phyloP scores from a whole-genome alignment of 2,888 invertebrate genomes.

The Mylabris sibirica region DNA sequence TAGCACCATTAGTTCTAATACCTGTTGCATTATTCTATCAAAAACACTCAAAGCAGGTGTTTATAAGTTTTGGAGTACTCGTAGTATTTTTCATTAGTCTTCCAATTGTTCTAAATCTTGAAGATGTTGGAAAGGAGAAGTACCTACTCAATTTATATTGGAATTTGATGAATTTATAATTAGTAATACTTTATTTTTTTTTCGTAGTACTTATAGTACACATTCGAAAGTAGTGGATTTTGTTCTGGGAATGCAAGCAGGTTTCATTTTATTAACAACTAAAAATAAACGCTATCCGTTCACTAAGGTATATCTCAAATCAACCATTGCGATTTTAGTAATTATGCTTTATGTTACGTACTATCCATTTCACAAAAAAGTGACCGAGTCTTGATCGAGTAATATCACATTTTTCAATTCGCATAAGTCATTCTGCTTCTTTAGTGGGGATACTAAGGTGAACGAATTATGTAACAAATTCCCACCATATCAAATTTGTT shows the following conservation, averaged over 20 bases:
- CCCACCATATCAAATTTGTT: too few relatives aligned
- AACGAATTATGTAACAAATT: too few relatives aligned
- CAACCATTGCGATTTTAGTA: too few relatives aligned
- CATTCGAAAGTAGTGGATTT: constrained; percentile 27
- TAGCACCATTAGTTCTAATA: constrained; percentile 54
- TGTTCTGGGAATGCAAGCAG: constrained; percentile 23
- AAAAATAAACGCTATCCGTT: constrained; percentile 23
- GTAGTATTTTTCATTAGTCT: constrained; percentile 17
- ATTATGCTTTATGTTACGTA: too few relatives aligned
- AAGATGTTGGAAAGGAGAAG: constrained; percentile 26
- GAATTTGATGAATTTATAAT: not conserved
- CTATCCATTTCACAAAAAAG: too few relatives aligned
- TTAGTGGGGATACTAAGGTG: too few relatives aligned
- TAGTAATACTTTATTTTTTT: too few relatives aligned
- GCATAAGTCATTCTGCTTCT: too few relatives aligned
- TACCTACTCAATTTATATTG: constrained; percentile 4
- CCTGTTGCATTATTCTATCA: constrained; percentile 42
- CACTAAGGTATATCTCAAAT: constrained; percentile 12
- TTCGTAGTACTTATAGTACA: constrained; percentile 26
- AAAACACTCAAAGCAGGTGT: constrained; percentile 36
- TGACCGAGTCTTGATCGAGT: too few relatives aligned
- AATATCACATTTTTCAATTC: too few relatives aligned
- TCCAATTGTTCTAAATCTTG: constrained; percentile 19
- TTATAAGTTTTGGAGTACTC: constrained; percentile 33
- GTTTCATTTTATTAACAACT: constrained; percentile 21